Percentiles rank a stretch among this genome's conserved stretches.
Evolutionary conservation across 2,888 invertebrate genomes (phyloP).

Genomic region (Rhingia campestris): DNA sequence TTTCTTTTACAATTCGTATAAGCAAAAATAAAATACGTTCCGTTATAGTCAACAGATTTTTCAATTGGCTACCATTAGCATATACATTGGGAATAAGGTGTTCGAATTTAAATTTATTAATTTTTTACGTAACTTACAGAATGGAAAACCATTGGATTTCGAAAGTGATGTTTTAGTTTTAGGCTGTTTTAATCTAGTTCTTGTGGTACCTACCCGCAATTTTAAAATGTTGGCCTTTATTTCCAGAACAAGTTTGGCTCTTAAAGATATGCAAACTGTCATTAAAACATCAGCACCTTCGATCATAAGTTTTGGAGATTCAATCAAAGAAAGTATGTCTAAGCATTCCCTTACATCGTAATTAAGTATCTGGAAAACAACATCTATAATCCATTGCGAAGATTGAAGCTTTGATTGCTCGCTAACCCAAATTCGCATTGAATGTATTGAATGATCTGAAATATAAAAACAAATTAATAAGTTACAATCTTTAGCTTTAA

Average conservation of each 20-base stretch:
- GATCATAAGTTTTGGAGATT: slow-evolving; percentile 83
- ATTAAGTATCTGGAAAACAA: slow-evolving; percentile 88
- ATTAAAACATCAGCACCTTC: slow-evolving; percentile 88
- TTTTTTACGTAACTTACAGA: neutral
- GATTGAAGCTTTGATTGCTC: slow-evolving; percentile 89
- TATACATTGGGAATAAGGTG: neutral
- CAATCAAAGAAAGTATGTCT: slow-evolving; percentile 84
- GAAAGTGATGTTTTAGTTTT: neutral
- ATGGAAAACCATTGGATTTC: neutral
- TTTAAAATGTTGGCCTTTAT: slow-evolving; percentile 89
- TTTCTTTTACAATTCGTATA: neutral
- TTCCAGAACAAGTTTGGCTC: slow-evolving; percentile 91
- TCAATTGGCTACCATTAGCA: neutral
- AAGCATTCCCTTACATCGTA: slow-evolving; percentile 86
- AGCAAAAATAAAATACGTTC: neutral
- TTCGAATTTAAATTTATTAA: neutral
- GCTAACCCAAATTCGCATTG: slow-evolving; percentile 90
- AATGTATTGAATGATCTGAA: slow-evolving; percentile 90
- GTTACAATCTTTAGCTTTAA: neutral
- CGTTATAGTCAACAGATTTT: neutral
- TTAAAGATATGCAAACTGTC: slow-evolving; percentile 90
- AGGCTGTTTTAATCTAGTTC: too few species aligned
- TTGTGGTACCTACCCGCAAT: slow-evolving; percentile 85
- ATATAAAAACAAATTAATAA: neutral
- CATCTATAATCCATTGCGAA: slow-evolving; percentile 89